Conservation (phyloP, 2,113 vertebrate genomes). For the Varanus salvator region DNA sequence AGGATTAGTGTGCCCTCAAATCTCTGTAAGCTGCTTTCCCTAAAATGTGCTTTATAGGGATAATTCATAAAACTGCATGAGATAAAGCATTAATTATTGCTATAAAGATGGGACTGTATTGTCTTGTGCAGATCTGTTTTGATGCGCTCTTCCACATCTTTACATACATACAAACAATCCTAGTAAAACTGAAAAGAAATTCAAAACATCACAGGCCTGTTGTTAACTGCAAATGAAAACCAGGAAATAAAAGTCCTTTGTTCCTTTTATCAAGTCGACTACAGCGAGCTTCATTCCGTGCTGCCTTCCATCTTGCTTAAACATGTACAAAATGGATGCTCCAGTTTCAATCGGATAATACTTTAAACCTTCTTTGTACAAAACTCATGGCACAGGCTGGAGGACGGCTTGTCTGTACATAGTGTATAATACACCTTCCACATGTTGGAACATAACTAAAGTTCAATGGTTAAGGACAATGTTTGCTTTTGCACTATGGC, state of each 20-base stretch:
- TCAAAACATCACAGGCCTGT: neutral
- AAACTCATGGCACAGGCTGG: constrained; percentile 13
- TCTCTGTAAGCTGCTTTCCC: constrained; percentile 57
- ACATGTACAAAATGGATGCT: constrained; percentile 43
- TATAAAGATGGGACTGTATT: constrained; percentile 13
- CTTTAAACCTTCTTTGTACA: constrained; percentile 13
- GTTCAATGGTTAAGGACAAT: neutral
- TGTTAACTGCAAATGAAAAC: constrained; percentile 24
- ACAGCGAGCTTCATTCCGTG: constrained; percentile 46
- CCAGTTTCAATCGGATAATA: constrained; percentile 11
- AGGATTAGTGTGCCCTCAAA: constrained; percentile 64
- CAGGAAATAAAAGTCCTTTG: constrained; percentile 32
- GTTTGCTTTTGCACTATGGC: neutral
- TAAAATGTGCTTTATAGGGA: constrained; percentile 45
- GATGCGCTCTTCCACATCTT: rapidly evolving
- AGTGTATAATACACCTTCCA: neutral
- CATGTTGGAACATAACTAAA: neutral
- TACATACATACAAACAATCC: neutral
- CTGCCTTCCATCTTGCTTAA: constrained; percentile 47
- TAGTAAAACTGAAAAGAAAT: neutral
- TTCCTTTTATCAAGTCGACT: constrained; percentile 52
- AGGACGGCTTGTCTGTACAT: constrained; percentile 6
- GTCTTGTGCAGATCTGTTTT: rapidly evolving
- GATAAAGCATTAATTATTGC: constrained; percentile 59
- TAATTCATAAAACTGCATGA: constrained; percentile 44